Evolutionary conservation across 2,888 invertebrate species (phyloP).

Genomic region (Pachliopta kotzebuea): DNA sequence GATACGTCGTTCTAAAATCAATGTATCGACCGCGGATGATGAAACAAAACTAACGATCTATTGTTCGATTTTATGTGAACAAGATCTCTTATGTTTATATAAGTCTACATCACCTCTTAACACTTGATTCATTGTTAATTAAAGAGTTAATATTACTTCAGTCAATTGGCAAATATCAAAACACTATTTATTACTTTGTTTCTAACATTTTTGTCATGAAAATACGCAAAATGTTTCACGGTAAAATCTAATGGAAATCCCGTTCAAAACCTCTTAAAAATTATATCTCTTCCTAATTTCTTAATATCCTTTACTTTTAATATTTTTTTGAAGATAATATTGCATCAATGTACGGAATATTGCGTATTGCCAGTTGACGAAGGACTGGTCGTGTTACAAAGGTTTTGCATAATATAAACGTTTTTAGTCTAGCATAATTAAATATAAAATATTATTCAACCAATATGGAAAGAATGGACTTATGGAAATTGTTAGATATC

Average conservation of each 20-base stretch:
- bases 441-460: too few relatives aligned
- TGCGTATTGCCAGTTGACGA: conserved; percentile 1
- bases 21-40: conserved; percentile 43
- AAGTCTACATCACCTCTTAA: conserved; percentile 59
- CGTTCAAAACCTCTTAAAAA: conserved; percentile 44
- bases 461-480: too few relatives aligned
- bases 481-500: not conserved
- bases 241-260: conserved; percentile 18
- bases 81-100: conserved; percentile 70
- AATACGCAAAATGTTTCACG: conserved; percentile 20
- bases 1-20: conserved; percentile 37
- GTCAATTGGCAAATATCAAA: conserved; percentile 2
- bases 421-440: not conserved
- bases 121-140: conserved; percentile 34
- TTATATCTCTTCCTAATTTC: conserved; percentile 47
- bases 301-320: conserved; percentile 81
- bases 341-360: conserved; percentile 12
- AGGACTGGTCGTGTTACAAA: conserved; percentile 10
- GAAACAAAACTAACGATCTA: conserved; percentile 48
- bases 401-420: conserved; percentile 15
- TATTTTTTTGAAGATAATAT: conserved; percentile 80
- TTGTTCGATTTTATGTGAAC: conserved; percentile 60
- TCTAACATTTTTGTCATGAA: conserved; percentile 23
- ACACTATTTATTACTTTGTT: conserved; percentile 12
- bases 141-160: not conserved